phyloP scores from a whole-genome alignment of 1,140 invertebrate species.

The Platorchestia sp. region DNA sequence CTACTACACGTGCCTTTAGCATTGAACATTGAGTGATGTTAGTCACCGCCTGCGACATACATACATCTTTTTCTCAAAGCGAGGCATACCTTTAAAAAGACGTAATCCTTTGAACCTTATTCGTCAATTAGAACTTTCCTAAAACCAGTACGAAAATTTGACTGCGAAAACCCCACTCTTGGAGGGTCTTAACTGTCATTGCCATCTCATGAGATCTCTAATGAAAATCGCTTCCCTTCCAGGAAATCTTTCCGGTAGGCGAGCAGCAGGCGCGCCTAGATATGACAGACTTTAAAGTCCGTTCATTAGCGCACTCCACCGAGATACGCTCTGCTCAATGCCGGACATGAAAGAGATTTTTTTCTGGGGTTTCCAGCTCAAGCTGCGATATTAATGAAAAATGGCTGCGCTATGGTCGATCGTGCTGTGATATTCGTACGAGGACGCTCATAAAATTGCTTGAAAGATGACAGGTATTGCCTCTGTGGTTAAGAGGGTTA shows the following conservation, averaged over 20 bases:
- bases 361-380: not conserved
- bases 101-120: not conserved
- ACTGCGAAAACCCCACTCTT: not conserved
- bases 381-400: slow-evolving; percentile 25
- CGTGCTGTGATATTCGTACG: slow-evolving; percentile 11
- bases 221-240: slow-evolving; percentile 6
- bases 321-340: not conserved
- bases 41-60: not conserved
- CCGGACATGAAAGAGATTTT: not conserved
- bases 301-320: slow-evolving; percentile 24
- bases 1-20: not conserved
- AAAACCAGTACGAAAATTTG: not conserved
- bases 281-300: slow-evolving; percentile 33
- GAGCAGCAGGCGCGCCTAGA: not conserved
- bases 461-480: not conserved
- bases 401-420: not conserved
- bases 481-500: not conserved
- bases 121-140: slow-evolving; percentile 10
- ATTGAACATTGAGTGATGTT: not conserved
- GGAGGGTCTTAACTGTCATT: not conserved
- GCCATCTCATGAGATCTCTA: not conserved
- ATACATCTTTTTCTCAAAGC: not conserved
- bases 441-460: not conserved
- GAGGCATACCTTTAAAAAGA: not conserved
- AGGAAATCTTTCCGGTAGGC: not conserved